Evolutionary conservation across 2,888 invertebrate species (phyloP).

Genomic region (Stenolophus ochropezus): DNA sequence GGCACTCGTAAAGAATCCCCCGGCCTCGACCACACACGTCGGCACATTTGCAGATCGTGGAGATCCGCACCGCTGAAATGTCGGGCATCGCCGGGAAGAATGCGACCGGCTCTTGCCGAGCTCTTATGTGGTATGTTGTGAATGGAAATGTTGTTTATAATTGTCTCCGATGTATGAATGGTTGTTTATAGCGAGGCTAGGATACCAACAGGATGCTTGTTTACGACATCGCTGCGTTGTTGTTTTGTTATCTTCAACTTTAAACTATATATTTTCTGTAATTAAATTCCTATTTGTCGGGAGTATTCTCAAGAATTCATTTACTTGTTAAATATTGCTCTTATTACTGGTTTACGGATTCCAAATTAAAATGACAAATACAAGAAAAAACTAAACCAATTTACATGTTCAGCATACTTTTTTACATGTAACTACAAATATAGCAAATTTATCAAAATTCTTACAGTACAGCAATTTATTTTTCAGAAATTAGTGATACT

Average conservation of each 20-base stretch:
- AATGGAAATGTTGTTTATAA: conserved; percentile 36
- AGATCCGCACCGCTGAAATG: not conserved
- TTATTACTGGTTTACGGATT: not conserved
- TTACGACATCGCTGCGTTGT: not conserved
- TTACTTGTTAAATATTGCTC: not conserved
- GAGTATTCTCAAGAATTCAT: not conserved
- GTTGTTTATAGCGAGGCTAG: not conserved
- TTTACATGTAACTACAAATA: no score
- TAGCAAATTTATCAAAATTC: no score
- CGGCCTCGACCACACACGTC: conserved; percentile 52
- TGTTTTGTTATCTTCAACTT: not conserved
- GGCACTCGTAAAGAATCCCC: not conserved
- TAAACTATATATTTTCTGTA: not conserved
- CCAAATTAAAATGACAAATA: not conserved
- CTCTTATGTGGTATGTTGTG: conserved; percentile 15
- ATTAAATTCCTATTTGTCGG: not conserved
- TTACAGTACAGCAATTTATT: no score
- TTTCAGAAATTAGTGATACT: no score
- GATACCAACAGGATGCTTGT: not conserved
- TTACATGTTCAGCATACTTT: not conserved
- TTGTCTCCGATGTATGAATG: not conserved
- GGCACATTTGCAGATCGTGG: conserved; percentile 55
- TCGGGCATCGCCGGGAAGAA: not conserved
- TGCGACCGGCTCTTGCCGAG: not conserved
- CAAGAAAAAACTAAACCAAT: not conserved